Base-by-base conservation (phyloP, 2,888 invertebrate genomes). In the Diaphora mendica region DNA sequence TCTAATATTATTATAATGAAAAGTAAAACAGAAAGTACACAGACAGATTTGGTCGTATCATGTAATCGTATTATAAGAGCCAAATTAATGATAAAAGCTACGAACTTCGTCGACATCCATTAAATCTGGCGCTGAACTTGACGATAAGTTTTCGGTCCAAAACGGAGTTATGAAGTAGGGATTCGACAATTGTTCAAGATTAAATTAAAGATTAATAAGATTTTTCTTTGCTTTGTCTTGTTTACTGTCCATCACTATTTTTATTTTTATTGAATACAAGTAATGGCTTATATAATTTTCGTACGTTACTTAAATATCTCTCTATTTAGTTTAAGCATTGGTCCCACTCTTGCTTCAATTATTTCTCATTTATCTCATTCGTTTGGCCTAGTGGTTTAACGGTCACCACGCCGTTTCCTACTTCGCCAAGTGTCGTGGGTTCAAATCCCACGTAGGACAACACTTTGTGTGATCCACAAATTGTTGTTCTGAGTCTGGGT, bases 51-150 rank as follows among this genome's bases (percentile, higher is more conserved):
- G 83, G 83, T 85, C 82, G 77, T 83, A 86, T 84, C 83, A 79
- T 85, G 83, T 88, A 89, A 88, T 88, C 88, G 86, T 83, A 85
- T 88, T 89, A 88, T 84, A 82, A 88, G 89, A 88, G 87, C 81
- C 81, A 88, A 89, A 89, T 90, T 89, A 87, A 87, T 86, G 86
- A 86, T 87, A 88, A 85, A 88, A 87, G 86, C 85, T 74, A 71
- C 81, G 77, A 88, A 86, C 83, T 87, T 86, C 73, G 39, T 66
- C 81, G 79, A 84, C 84, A 85, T 87, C 87, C 86, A 87, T 87
- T 85, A 88, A 83, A 87, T 81, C 81, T 81, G 77, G 70, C 70
- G 77, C 79, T 77, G 80, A 83, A 80, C 79, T 86, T 86, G 77
- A 71, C 71, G 81, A 80, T 76, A 86, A 85, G 84, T 86, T 86